Evolutionary conservation across 2,888 invertebrate species (phyloP).

Genomic region (Octodonta nipae): DNA sequence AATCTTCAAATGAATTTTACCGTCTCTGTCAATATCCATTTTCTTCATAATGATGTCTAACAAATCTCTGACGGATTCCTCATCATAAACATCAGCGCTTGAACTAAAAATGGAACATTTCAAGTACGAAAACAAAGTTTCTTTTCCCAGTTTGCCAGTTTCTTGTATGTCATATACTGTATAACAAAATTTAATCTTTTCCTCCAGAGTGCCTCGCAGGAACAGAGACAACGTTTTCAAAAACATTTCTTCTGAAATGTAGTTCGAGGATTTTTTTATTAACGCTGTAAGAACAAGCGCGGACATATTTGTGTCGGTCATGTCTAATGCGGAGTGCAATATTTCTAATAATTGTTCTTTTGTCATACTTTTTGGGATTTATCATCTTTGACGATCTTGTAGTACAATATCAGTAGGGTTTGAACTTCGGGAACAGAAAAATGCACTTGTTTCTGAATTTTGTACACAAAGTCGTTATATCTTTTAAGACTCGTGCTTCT

Average conservation of each 20-base stretch:
- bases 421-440: too few relatives aligned
- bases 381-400: too few relatives aligned
- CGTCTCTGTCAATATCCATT: conserved; percentile 61
- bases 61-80: conserved; percentile 61
- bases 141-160: conserved; percentile 50
- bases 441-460: too few relatives aligned
- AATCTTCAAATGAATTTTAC: conserved; percentile 56
- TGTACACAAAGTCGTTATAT: too few relatives aligned
- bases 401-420: too few relatives aligned
- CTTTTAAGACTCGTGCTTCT: too few relatives aligned
- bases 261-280: too few relatives aligned
- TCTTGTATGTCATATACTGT: conserved; percentile 54
- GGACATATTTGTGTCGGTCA: too few relatives aligned
- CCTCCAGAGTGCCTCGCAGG: conserved; percentile 50
- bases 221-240: conserved; percentile 53
- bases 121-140: conserved; percentile 51
- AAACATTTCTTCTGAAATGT: conserved; percentile 44
- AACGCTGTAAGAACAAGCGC: too few relatives aligned
- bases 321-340: too few relatives aligned
- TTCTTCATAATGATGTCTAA: conserved; percentile 56
- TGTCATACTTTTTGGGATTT: too few relatives aligned
- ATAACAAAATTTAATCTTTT: conserved; percentile 53
- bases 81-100: conserved; percentile 58
- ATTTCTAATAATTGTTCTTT: too few relatives aligned
- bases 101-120: conserved; percentile 42